These are phyloP conservation scores for Dipodomys merriami DNA, from an alignment of 2,113 vertebrate genomes.

Conservation along the genomic window DNA sequence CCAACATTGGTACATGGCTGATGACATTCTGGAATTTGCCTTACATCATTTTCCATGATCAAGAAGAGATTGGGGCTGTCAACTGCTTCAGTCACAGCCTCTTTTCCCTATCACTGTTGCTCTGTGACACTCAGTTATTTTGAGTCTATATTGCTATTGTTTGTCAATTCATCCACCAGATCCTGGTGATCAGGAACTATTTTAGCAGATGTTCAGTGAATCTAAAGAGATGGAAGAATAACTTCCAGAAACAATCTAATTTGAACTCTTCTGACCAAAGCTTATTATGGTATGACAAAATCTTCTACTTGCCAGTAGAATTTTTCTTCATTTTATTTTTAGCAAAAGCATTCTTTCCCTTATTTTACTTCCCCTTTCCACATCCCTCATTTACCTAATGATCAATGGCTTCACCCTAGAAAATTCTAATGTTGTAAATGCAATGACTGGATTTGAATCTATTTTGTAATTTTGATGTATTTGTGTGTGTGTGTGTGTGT, in stretches of 20 bases:
- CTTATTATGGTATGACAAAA: not conserved
- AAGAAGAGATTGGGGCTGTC: not conserved
- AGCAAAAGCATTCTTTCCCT: not conserved
- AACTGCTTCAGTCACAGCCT: not conserved
- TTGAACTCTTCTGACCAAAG: not conserved
- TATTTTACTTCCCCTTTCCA: not conserved
- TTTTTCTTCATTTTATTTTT: slow-evolving; percentile 29
- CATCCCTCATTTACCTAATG: not conserved
- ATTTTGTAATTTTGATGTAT: slow-evolving; percentile 17
- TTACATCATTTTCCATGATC: not conserved
- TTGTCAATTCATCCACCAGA: not conserved
- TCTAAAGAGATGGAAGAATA: not conserved
- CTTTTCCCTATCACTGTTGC: not conserved
- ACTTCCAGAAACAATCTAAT: not conserved
- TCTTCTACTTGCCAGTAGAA: not conserved
- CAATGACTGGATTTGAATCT: not conserved
- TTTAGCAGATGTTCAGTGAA: not conserved
- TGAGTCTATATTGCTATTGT: not conserved
- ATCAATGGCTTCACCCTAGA: not conserved
- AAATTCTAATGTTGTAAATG: not conserved
- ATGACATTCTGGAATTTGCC: not conserved
- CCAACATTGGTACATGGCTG: not conserved
- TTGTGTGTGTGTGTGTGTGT: too few species aligned
- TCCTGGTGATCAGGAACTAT: not conserved
- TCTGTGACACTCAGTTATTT: not conserved